Conservation (phyloP, 2,113 vertebrate genomes). For the Proterorhinus semilunaris region DNA sequence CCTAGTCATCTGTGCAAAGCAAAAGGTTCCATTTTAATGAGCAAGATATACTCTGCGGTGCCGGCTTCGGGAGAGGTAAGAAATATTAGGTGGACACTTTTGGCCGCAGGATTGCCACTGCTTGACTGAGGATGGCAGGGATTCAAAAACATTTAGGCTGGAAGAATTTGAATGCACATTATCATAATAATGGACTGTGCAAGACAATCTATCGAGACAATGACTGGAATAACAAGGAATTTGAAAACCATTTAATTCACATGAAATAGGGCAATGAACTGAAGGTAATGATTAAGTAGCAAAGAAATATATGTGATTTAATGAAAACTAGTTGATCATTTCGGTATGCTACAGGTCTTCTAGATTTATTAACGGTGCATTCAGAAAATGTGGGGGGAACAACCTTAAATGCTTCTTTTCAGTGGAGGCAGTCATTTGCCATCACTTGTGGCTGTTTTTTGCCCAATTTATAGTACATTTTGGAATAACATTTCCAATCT, state of each 20-base stretch:
- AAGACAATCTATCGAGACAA: not conserved
- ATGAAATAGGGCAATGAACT: no score
- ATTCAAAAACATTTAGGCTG: constrained; percentile 6
- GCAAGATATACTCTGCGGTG: constrained; percentile 37
- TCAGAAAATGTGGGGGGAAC: no score
- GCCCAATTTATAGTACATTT: no score
- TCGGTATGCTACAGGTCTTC: no score
- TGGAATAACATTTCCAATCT: no score
- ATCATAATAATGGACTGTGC: constrained; percentile 57
- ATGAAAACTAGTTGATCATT: no score
- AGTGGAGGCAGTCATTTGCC: no score
- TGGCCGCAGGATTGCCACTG: not conserved
- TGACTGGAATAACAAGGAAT: not conserved
- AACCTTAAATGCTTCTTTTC: not conserved
- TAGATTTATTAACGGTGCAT: not conserved
- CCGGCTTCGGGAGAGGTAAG: constrained; percentile 26
- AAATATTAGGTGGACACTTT: constrained; percentile 26
- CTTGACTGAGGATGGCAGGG: not conserved
- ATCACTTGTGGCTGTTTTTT: not conserved
- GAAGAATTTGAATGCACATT: constrained; percentile 34
- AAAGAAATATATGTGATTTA: no score
- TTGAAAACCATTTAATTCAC: no score
- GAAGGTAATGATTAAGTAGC: no score
- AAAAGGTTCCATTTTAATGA: constrained; percentile 53
- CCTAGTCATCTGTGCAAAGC: constrained; percentile 37